phyloP scores from a whole-genome alignment of 1,140 invertebrate species.

The Pachypsylla venusta region DNA sequence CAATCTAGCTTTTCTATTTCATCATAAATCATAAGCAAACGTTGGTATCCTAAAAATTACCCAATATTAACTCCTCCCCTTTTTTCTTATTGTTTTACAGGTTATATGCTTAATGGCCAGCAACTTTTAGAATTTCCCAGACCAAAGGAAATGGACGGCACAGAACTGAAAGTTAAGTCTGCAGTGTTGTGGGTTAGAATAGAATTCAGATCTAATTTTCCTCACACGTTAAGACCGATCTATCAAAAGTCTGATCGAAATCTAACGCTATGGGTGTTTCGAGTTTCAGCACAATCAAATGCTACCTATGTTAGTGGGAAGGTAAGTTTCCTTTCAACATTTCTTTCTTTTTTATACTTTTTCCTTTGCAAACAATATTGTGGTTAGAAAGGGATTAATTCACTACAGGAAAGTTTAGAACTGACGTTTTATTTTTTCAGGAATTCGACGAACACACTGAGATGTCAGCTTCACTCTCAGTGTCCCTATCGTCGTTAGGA shows the following conservation, averaged over 20 bases:
- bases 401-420: no score
- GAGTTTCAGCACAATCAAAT: conserved; percentile 36
- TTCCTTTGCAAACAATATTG: no score
- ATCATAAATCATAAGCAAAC: no score
- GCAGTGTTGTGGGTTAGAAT: conserved; percentile 61
- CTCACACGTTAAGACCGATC: conserved; percentile 22
- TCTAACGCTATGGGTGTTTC: conserved; percentile 49
- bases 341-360: no score
- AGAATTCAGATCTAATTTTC: conserved; percentile 36
- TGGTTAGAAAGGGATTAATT: background rate
- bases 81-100: no score
- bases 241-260: conserved; percentile 31
- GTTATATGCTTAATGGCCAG: conserved; percentile 63
- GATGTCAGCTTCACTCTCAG: conserved; percentile 51
- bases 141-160: conserved; percentile 33
- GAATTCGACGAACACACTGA: conserved; percentile 42
- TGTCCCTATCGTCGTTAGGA: conserved; percentile 48
- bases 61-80: no score
- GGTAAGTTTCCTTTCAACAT: conserved; percentile 31
- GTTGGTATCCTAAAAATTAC: no score
- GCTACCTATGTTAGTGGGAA: conserved; percentile 40
- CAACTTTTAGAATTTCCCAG: conserved; percentile 67
- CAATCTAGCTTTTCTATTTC: no score
- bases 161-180: conserved; percentile 47
- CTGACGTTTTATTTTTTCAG: conserved; percentile 29